phyloP scores from a whole-genome alignment of 2,797 vertebrate species.

The Phoebastria nigripes region DNA sequence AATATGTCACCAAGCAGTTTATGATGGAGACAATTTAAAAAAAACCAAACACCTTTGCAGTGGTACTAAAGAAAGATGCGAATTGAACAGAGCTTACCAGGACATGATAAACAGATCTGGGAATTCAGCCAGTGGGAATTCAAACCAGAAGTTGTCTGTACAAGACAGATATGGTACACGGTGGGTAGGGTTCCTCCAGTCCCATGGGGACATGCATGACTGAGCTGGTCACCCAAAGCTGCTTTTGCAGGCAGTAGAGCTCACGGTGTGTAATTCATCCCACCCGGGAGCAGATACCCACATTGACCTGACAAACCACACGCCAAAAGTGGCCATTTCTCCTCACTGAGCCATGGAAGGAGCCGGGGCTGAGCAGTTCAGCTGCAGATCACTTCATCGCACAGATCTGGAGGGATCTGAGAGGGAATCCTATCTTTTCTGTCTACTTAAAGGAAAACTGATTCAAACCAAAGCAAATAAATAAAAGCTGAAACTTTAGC shows the following conservation, averaged over 20 bases:
- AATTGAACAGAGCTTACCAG: neutral
- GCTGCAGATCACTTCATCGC: neutral
- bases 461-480: neutral
- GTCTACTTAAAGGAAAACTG: neutral
- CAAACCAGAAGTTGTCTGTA: neutral
- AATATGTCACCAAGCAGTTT: neutral
- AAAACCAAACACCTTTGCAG: neutral
- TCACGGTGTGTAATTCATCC: neutral
- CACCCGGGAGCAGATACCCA: neutral
- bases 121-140: neutral
- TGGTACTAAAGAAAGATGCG: neutral
- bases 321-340: neutral
- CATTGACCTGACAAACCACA: neutral
- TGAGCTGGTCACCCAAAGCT: neutral
- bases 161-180: neutral
- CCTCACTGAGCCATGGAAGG: neutral
- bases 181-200: neutral
- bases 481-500: neutral
- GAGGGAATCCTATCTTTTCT: neutral
- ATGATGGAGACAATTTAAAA: neutral
- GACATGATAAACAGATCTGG: neutral
- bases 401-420: neutral
- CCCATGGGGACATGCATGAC: accelerated
- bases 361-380: neutral
- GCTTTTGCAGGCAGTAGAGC: neutral